Evolutionary conservation across 1,140 invertebrate genomes (phyloP).

Genomic region (Pteromalus puparum): DNA sequence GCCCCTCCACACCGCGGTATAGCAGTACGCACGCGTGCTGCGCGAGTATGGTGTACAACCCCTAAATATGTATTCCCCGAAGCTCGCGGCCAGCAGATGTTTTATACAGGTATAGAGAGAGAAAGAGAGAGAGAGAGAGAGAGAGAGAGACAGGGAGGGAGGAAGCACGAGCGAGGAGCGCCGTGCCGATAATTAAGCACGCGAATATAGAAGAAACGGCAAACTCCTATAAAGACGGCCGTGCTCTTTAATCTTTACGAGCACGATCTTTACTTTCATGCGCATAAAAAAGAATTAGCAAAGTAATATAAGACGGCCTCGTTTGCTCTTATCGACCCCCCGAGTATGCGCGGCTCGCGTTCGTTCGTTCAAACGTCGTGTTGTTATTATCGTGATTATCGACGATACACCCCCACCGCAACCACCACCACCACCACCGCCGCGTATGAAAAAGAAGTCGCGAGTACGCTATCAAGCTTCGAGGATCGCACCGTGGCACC

Average conservation of each 20-base stretch:
- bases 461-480: conserved; percentile 9
- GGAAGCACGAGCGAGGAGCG: not conserved
- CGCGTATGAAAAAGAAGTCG: conserved; percentile 31
- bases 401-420: conserved; percentile 32
- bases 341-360: conserved; percentile 1
- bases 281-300: conserved; percentile 50
- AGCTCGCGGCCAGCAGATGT: not conserved
- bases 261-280: conserved; percentile 49
- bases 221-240: conserved; percentile 43
- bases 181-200: conserved; percentile 40
- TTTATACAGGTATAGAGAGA: too few relatives aligned
- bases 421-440: not conserved
- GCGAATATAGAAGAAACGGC: conserved; percentile 48
- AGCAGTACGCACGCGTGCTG: too few relatives aligned
- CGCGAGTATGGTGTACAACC: too few relatives aligned
- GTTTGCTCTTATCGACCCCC: conserved; percentile 51
- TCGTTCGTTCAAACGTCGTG: conserved; percentile 33
- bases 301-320: conserved; percentile 51
- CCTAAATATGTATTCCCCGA: not conserved
- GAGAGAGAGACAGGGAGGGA: too few relatives aligned
- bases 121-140: too few relatives aligned
- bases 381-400: conserved; percentile 52
- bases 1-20: too few relatives aligned
- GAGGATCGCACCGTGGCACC: conserved; percentile 4
- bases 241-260: conserved; percentile 49